These are phyloP conservation scores for Xanthia togata DNA, from an alignment of 2,888 invertebrate species.

Conservation along the genomic window DNA sequence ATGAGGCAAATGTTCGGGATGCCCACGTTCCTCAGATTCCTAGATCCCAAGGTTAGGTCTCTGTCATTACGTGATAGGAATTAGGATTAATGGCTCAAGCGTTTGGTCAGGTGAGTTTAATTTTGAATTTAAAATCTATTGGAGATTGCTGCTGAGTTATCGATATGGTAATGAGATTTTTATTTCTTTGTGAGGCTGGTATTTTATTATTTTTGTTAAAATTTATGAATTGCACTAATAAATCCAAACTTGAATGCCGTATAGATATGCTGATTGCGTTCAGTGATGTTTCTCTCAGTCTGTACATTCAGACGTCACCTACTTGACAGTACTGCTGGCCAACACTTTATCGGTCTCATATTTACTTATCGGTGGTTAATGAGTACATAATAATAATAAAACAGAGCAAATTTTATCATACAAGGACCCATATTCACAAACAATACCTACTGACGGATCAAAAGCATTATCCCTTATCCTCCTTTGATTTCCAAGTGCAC, in stretches of 20 bases:
- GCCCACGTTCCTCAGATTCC: slow-evolving; percentile 53
- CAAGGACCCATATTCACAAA: not conserved
- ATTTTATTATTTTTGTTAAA: no score
- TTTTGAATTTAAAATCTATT: slow-evolving; percentile 50
- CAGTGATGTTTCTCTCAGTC: not conserved
- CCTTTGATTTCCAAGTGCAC: slow-evolving; percentile 2
- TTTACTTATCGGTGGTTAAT: not conserved
- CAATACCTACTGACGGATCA: not conserved
- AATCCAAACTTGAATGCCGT: no score
- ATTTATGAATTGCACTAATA: no score
- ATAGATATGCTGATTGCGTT: not conserved
- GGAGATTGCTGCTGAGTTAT: not conserved
- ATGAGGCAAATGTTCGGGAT: slow-evolving; percentile 61
- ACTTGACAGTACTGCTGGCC: not conserved
- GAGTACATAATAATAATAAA: not conserved
- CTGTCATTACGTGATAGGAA: slow-evolving; percentile 65
- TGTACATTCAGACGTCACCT: not conserved
- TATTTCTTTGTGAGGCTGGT: not conserved
- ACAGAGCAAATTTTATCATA: not conserved
- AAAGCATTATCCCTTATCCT: not conserved
- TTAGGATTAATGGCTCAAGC: slow-evolving; percentile 46
- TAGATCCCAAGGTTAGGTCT: slow-evolving; percentile 55
- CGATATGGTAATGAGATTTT: slow-evolving; percentile 38
- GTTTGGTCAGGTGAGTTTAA: slow-evolving; percentile 41
- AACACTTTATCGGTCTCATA: not conserved